Conservation (phyloP, 35 echinoderm and acorn worm species). For the Heliocidaris tuberculata region DNA sequence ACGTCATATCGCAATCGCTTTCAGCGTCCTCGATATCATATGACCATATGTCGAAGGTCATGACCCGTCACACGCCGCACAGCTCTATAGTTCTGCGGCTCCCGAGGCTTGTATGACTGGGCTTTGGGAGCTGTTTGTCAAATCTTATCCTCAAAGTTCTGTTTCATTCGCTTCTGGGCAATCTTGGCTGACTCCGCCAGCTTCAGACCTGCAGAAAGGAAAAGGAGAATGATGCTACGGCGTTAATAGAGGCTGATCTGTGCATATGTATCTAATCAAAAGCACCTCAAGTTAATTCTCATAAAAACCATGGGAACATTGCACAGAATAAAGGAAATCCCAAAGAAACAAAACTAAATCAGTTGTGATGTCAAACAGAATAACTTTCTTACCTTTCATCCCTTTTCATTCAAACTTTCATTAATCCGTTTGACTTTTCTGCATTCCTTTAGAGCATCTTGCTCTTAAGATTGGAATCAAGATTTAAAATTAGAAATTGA, state of each 20-base stretch:
- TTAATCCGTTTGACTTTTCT: no score
- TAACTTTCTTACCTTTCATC: background rate
- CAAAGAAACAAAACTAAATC: background rate
- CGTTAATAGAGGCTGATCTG: background rate
- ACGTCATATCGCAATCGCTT: background rate
- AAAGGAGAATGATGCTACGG: background rate
- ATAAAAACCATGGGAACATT: background rate
- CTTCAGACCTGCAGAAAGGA: background rate
- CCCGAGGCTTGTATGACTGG: background rate
- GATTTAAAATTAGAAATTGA: background rate
- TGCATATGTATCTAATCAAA: background rate
- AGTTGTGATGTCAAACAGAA: background rate
- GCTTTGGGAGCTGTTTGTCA: background rate
- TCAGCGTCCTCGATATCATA: background rate
- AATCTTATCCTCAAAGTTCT: slow-evolving; percentile 32
- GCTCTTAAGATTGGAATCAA: background rate
- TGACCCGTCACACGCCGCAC: background rate
- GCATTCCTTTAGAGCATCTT: no score
- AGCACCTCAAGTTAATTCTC: background rate
- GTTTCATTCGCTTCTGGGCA: slow-evolving; percentile 33
- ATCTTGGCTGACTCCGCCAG: slow-evolving; percentile 20
- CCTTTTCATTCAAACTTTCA: no score
- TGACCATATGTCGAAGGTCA: slow-evolving; percentile 16
- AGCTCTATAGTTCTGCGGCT: background rate
- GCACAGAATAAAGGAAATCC: background rate